These are phyloP conservation scores for Mus pahari DNA, from an alignment of 2,113 vertebrate genomes.

Conservation along the genomic window DNA sequence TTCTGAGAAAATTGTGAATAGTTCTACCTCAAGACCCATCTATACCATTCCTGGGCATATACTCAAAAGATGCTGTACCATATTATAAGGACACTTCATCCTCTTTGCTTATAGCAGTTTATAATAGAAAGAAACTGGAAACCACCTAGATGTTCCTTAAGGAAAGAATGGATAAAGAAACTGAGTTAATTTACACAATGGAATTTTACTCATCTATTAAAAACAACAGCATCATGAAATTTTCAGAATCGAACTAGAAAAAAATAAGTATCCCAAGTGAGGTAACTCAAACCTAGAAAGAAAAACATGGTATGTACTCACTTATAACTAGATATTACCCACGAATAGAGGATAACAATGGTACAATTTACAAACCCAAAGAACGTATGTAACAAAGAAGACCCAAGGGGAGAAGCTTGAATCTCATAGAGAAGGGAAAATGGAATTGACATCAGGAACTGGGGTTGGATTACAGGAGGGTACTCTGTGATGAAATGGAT, in stretches of 20 bases:
- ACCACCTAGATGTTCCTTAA: neutral
- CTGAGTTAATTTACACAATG: neutral
- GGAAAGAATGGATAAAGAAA: neutral
- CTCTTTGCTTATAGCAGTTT: neutral
- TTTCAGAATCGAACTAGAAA: neutral
- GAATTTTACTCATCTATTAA: neutral
- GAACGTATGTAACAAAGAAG: neutral
- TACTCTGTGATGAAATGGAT: neutral
- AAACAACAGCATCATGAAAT: neutral
- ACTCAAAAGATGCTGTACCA: neutral
- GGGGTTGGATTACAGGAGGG: neutral
- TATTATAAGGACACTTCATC: neutral
- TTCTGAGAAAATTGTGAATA: neutral
- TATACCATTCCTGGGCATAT: neutral
- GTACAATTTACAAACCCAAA: neutral
- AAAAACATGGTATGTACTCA: neutral
- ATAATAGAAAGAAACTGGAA: neutral
- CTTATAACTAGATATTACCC: neutral
- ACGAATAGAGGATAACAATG: neutral
- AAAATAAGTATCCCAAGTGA: neutral
- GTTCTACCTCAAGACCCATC: neutral
- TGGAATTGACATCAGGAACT: neutral
- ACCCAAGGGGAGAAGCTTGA: neutral
- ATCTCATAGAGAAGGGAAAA: neutral
- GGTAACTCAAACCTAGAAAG: neutral